Evolutionary conservation across 2,113 vertebrate genomes (phyloP).

Genomic region (Chrysochloris asiatica): DNA sequence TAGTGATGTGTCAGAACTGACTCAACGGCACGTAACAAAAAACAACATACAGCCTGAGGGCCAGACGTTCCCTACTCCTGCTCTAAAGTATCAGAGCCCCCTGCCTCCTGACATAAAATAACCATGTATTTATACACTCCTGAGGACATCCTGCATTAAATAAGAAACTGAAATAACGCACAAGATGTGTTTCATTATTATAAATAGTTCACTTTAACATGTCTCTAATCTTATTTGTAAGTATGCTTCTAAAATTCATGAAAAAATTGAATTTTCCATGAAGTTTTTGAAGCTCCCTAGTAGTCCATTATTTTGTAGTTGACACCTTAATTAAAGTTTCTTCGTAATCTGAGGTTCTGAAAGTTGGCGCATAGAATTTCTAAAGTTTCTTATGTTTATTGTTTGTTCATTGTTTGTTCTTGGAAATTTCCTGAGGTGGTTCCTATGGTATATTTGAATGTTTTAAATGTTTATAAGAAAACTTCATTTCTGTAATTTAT

Average conservation of each 20-base stretch:
- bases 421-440: constrained; percentile 42
- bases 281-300: too few species aligned
- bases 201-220: constrained; percentile 4
- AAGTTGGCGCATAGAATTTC: constrained; percentile 27
- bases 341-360: constrained; percentile 52
- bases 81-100: too few species aligned
- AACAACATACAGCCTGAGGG: too few species aligned
- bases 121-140: constrained; percentile 13
- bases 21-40: too few species aligned
- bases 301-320: constrained; percentile 45
- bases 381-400: constrained; percentile 43
- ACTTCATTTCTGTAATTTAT: constrained; percentile 28
- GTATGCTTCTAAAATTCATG: too few species aligned
- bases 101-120: too few species aligned
- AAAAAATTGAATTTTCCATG: too few species aligned
- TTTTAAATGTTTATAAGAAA: constrained; percentile 42
- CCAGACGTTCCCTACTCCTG: too few species aligned
- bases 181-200: not conserved
- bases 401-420: constrained; percentile 15
- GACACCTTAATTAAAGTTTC: constrained; percentile 26
- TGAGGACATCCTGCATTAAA: constrained; percentile 44
- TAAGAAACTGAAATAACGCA: constrained; percentile 11
- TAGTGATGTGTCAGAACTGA: too few species aligned
- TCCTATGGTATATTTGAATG: constrained; percentile 5
- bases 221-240: constrained; percentile 11